Conservation (phyloP, 2,888 invertebrate genomes). For the Drosophila barbarae region DNA sequence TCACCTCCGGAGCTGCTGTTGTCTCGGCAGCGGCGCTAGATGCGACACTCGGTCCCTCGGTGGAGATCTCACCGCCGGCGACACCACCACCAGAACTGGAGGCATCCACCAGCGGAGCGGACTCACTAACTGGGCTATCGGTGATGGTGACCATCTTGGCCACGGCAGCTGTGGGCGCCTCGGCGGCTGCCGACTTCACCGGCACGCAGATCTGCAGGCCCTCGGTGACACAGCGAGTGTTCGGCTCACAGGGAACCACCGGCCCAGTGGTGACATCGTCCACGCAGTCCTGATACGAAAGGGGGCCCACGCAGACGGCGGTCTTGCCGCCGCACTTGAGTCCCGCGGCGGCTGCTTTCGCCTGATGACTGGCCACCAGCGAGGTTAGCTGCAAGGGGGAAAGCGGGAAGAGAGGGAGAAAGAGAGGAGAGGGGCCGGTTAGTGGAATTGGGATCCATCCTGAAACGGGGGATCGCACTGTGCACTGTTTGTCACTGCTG, state of each 20-base stretch:
- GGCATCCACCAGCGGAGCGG: slow-evolving; percentile 27
- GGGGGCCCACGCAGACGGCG: slow-evolving; percentile 75
- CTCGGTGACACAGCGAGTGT: slow-evolving; percentile 74
- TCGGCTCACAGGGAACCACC: slow-evolving; percentile 58
- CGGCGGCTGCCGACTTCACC: slow-evolving; percentile 47
- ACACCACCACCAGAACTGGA: neutral
- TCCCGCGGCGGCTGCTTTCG: slow-evolving; percentile 39
- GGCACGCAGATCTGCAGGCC: slow-evolving; percentile 73
- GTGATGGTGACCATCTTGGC: slow-evolving; percentile 61
- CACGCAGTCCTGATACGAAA: slow-evolving; percentile 68
- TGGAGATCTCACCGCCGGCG: slow-evolving; percentile 7
- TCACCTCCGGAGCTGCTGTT: slow-evolving; percentile 17
- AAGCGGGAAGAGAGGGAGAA: slow-evolving; percentile 1
- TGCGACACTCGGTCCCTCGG: slow-evolving; percentile 17
- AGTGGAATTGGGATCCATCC: slow-evolving; percentile 1
- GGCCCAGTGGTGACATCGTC: slow-evolving; percentile 56
- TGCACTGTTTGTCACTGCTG: slow-evolving; percentile 54
- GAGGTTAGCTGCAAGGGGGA: slow-evolving; percentile 65
- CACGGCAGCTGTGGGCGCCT: slow-evolving; percentile 38
- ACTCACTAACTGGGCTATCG: slow-evolving; percentile 43
- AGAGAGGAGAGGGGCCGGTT: slow-evolving; percentile 2
- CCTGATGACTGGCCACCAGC: slow-evolving; percentile 61
- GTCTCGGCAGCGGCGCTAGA: slow-evolving; percentile 20
- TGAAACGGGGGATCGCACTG: slow-evolving; percentile 2
- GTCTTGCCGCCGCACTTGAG: slow-evolving; percentile 72